Evolutionary conservation across 2,113 vertebrate species (phyloP).

Genomic region (Trogon melanurus): DNA sequence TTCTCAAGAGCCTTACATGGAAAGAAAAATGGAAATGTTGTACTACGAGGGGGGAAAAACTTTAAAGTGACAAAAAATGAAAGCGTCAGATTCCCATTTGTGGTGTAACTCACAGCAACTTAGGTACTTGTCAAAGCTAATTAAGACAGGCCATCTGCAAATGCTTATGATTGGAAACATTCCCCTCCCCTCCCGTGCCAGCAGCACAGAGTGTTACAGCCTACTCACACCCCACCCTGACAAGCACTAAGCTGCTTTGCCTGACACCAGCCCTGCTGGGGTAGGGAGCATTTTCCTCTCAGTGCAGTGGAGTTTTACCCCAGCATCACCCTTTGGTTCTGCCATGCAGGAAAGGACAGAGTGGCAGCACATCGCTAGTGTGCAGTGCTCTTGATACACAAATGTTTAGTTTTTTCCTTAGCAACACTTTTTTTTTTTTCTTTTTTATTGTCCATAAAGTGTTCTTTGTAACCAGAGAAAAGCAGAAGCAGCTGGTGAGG

Average conservation of each 20-base stretch:
- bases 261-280: not conserved
- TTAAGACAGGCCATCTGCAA: slow-evolving; percentile 56
- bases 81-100: slow-evolving; percentile 43
- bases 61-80: slow-evolving; percentile 24
- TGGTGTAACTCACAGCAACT: slow-evolving; percentile 36
- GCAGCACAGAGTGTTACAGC: not conserved
- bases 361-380: fast-evolving
- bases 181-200: not conserved
- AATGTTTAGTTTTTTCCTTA: not conserved
- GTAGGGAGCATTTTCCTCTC: not conserved
- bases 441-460: not conserved
- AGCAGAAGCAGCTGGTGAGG: not conserved
- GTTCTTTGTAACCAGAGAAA: not conserved
- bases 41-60: not conserved
- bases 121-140: slow-evolving; percentile 63
- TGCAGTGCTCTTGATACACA: not conserved
- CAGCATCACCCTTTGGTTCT: not conserved
- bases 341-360: not conserved
- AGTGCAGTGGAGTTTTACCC: fast-evolving
- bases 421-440: not conserved
- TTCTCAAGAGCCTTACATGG: slow-evolving; percentile 32
- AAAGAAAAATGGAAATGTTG: slow-evolving; percentile 11
- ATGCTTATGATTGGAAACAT: not conserved
- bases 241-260: not conserved
- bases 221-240: not conserved